Percentiles rank a stretch among this genome's conserved stretches.
These are phyloP conservation scores for Ptychochromis oligacanthus DNA, from an alignment of 2,113 vertebrate species.

Conservation along the genomic window DNA sequence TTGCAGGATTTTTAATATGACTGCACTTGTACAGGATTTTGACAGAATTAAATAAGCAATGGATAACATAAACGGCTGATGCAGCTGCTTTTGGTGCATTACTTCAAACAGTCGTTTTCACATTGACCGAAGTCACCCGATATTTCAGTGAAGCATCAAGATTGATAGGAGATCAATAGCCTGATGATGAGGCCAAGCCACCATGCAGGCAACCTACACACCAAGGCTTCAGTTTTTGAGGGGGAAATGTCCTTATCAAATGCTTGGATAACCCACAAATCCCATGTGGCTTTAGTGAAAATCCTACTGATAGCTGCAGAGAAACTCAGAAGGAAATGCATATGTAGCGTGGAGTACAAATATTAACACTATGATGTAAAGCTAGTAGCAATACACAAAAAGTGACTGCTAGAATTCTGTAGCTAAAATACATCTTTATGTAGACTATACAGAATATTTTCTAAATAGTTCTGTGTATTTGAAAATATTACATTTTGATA, in stretches of 20 bases:
- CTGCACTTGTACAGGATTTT: background rate
- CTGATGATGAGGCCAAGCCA: slow-evolving; percentile 14
- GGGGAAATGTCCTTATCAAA: slow-evolving; percentile 13
- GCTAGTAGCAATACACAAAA: background rate
- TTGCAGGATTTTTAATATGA: background rate
- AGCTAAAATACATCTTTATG: background rate
- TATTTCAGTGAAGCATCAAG: slow-evolving; percentile 48
- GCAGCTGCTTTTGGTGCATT: slow-evolving; percentile 57
- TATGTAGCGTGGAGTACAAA: background rate
- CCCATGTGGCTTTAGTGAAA: background rate
- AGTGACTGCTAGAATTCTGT: background rate
- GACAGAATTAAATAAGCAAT: slow-evolving; percentile 21
- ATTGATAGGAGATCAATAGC: slow-evolving; percentile 65
- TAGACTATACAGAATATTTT: background rate
- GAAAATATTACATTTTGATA: background rate
- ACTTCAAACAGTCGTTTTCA: slow-evolving; percentile 38
- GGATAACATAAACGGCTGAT: background rate
- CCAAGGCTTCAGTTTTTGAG: background rate
- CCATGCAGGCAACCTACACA: background rate
- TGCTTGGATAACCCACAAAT: background rate
- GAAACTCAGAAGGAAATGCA: background rate
- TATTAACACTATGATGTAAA: background rate
- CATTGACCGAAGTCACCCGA: slow-evolving; percentile 54
- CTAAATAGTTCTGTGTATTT: background rate
- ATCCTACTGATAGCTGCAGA: background rate